Percentiles rank a stretch among this genome's conserved stretches.
Evolutionary conservation across 2,797 vertebrate genomes (phyloP).

Genomic region (Cercopithecus neglectus): DNA sequence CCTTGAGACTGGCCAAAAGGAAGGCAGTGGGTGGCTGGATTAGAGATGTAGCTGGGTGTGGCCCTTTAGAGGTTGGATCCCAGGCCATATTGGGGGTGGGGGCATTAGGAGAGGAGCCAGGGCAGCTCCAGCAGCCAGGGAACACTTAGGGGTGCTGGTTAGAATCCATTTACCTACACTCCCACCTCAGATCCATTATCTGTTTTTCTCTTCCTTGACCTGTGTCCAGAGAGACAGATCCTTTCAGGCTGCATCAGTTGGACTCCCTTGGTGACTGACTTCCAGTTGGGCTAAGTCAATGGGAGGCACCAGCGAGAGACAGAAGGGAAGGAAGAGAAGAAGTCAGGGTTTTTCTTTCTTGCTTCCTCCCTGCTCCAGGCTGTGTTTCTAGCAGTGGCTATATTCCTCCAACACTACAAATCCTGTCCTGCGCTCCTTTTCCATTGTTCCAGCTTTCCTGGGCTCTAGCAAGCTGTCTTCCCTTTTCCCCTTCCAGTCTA

Average conservation of each 20-base stretch:
- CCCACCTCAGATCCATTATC: neutral
- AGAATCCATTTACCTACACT: neutral
- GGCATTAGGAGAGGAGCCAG: neutral
- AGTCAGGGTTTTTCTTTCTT: neutral
- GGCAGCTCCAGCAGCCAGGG: neutral
- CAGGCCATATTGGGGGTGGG: neutral
- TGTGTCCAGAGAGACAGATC: neutral
- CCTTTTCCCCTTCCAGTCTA: neutral
- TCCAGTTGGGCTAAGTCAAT: neutral
- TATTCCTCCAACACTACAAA: neutral
- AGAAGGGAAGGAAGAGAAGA: neutral
- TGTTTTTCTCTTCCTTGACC: neutral
- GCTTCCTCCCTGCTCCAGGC: neutral
- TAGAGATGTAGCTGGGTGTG: neutral
- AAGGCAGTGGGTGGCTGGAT: neutral
- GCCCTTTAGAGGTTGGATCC: neutral
- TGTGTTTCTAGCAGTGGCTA: neutral
- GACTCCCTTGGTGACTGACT: neutral
- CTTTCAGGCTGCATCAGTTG: neutral
- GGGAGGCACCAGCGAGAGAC: neutral
- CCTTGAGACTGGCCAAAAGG: neutral
- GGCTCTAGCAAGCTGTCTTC: neutral
- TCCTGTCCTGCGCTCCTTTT: rapidly evolving
- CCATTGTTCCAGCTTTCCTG: neutral
- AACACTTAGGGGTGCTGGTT: neutral